Conservation (phyloP, 2,113 vertebrate genomes). For the Gallinago media region DNA sequence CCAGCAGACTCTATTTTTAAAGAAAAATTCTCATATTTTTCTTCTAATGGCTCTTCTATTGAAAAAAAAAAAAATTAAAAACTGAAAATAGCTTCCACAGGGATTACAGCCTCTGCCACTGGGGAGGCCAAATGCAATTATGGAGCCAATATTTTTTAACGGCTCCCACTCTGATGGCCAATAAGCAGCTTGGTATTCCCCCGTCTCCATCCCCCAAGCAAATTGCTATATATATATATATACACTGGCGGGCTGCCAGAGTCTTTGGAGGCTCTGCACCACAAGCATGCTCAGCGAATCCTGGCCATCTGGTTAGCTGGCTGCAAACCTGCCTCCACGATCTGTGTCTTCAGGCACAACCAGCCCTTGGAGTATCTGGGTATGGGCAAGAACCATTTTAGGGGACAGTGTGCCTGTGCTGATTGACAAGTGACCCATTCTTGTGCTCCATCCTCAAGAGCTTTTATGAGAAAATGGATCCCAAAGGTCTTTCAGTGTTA, state of each 20-base stretch:
- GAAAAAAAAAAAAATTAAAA: not conserved
- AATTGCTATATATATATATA: not conserved
- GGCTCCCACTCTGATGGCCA: constrained; percentile 39
- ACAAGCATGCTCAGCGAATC: constrained; percentile 35
- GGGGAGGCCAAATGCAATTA: constrained; percentile 42
- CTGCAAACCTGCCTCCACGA: not conserved
- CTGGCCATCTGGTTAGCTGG: constrained; percentile 57
- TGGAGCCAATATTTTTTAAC: constrained; percentile 39
- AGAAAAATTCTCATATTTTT: not conserved
- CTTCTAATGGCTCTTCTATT: not conserved
- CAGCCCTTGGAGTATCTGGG: not conserved
- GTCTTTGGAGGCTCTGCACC: constrained; percentile 15
- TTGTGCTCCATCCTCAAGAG: not conserved
- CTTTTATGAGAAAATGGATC: not conserved
- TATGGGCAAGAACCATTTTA: not conserved
- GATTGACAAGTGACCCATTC: not conserved
- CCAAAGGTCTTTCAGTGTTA: not conserved
- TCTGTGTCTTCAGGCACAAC: not conserved
- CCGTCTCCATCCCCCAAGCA: constrained; percentile 14
- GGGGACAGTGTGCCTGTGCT: not conserved
- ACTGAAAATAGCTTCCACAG: not conserved
- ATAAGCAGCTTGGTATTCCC: constrained; percentile 51
- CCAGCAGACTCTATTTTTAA: constrained; percentile 36
- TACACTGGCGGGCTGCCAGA: not conserved
- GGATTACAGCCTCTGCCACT: not conserved